Evolutionary conservation across 2,888 invertebrate species (phyloP), one percentile per base, ranked within the genome.

Genomic region (Amphipyra tragopoginis): DNA sequence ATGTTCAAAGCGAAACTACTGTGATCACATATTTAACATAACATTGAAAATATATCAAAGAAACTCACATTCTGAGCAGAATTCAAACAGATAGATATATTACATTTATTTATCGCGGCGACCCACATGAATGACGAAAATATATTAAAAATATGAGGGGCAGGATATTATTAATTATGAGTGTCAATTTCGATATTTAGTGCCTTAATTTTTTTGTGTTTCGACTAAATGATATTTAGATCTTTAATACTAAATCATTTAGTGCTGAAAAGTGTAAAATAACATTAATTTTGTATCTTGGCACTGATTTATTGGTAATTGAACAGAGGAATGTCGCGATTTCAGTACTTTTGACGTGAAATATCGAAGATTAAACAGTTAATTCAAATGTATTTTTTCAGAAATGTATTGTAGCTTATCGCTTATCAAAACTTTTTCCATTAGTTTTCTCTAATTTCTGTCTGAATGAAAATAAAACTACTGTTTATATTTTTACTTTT

Each of bases 11-110:
- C 8, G 6, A 56, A 63, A 45, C 21, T 14, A 13, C 13, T 47
- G 14, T 1, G 8, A 60, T 42, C 53, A 34, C 44, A 71, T 40
- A 65, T 56, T 56, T 34, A 43, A 52, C 10, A 13, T 55, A 47
- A 34, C 48, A 72, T 67, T 43, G 40, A 51, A 58, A 21, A 38
- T 59, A 54, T 65, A 75, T 73, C 68, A 59, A 67, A 68, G 54
- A 51, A 38, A 21, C 3, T 49, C 36, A 56, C 21, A 48, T 45
- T 66, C 60, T 47, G 51, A 49, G 43, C 48, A 36, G 50, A 60
- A 62, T 21, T 33, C 38, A 43, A 60, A 66, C 39, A 51, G 45
- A 58, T 51, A n/a, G 6, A 13, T 51, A 48, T 62, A 48, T 68
- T 48, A 29, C 5, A 6, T 47, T 33, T 52, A 52, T 72, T 55